A percentile compares a stretch with the other conserved stretches of the same genome.
These are phyloP conservation scores for Hemibagrus wyckioides DNA, from an alignment of 2,113 vertebrate genomes.

Conservation along the genomic window DNA sequence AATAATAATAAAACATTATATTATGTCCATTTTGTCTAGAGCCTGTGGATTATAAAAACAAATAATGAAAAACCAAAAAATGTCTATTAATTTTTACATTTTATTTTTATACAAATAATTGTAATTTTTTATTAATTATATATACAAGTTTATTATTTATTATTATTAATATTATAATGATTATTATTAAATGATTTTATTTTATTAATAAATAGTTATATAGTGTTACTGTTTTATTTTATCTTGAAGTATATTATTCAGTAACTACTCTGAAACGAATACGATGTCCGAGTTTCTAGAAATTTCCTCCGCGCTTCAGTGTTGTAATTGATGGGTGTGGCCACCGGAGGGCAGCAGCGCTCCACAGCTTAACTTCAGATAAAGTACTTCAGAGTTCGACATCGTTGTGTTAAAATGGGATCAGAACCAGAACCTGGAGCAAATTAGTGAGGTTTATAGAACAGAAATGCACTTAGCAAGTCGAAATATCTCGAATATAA, in stretches of 20 bases:
- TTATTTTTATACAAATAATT: too few species aligned
- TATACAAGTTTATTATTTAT: background rate
- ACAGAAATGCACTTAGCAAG: background rate
- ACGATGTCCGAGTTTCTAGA: background rate
- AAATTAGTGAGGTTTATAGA: background rate
- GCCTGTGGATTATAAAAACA: background rate
- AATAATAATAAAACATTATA: background rate
- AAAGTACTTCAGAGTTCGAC: background rate
- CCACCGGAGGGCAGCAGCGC: slow-evolving; percentile 41
- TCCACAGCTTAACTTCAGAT: background rate
- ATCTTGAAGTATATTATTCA: too few species aligned
- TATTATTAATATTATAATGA: background rate
- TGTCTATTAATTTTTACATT: too few species aligned
- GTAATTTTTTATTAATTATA: background rate
- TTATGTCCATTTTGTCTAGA: background rate
- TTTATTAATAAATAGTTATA: too few species aligned
- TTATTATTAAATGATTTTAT: too few species aligned
- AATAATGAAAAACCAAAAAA: too few species aligned
- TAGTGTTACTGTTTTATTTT: too few species aligned
- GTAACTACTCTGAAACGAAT: too few species aligned
- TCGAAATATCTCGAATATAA: background rate
- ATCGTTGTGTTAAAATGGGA: background rate
- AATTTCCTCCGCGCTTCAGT: background rate
- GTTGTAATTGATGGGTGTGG: background rate
- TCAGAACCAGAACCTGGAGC: background rate